phyloP scores from a whole-genome alignment of 2,797 vertebrate genomes.

The Sus cebifrons region DNA sequence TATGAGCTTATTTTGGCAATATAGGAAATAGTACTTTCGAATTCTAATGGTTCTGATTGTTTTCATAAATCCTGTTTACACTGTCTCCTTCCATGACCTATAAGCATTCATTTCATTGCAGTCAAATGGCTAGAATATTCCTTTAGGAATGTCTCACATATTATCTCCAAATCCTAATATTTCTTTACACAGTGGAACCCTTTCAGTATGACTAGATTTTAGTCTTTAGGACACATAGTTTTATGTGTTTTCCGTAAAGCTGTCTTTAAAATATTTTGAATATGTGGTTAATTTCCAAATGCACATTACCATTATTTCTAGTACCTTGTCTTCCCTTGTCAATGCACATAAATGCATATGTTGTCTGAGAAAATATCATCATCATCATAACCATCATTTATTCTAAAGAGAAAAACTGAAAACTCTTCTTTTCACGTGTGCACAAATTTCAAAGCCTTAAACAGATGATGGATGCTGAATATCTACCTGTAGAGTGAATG shows the following conservation, averaged over 20 bases:
- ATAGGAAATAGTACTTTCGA: neutral
- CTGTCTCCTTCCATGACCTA: slow-evolving; percentile 6
- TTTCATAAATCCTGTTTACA: slow-evolving; percentile 39
- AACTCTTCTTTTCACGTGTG: neutral
- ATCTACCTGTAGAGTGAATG: slow-evolving; percentile 9
- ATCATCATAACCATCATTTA: neutral
- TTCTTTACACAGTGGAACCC: slow-evolving; percentile 47
- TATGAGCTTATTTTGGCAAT: neutral
- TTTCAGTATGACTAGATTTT: slow-evolving; percentile 59
- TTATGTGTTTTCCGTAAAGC: slow-evolving; percentile 65
- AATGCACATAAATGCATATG: neutral
- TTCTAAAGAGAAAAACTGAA: slow-evolving; percentile 31
- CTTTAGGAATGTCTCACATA: slow-evolving; percentile 62
- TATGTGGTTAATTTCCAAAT: slow-evolving; percentile 57
- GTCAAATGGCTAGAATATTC: slow-evolving; percentile 51
- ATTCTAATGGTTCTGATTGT: neutral
- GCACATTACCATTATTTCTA: slow-evolving; percentile 13
- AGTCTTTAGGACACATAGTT: slow-evolving; percentile 41
- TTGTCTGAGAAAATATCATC: neutral
- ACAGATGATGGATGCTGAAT: slow-evolving; percentile 21
- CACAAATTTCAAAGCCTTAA: slow-evolving; percentile 48
- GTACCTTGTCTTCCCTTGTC: neutral
- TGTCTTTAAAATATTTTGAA: slow-evolving; percentile 61
- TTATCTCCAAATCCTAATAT: slow-evolving; percentile 62
- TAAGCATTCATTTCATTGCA: slow-evolving; percentile 52